A percentile compares a stretch with the other conserved stretches of the same genome.
Evolutionary conservation across 2,888 invertebrate species (phyloP).

Genomic region (Zygothrica quintamaculata): DNA sequence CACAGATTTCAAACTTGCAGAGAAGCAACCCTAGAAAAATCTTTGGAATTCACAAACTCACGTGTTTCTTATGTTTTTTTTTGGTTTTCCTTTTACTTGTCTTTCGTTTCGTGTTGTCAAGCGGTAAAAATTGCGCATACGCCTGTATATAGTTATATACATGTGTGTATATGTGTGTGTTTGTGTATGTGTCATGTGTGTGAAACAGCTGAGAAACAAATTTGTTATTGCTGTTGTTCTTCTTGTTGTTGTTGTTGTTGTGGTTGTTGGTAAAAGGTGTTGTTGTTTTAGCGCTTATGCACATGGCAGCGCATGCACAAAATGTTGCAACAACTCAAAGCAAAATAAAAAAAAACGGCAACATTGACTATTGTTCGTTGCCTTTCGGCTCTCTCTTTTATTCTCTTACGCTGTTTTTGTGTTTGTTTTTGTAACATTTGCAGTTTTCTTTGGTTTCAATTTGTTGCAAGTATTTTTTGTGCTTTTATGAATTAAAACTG

Average conservation of each 20-base stretch:
- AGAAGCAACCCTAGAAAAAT: too few relatives aligned
- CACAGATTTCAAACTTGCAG: too few relatives aligned
- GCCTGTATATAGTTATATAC: too few relatives aligned
- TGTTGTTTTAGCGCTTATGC: slow-evolving; percentile 7
- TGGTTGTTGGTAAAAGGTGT: slow-evolving; percentile 19
- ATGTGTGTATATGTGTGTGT: too few relatives aligned
- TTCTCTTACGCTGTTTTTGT: slow-evolving; percentile 7
- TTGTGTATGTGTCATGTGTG: too few relatives aligned
- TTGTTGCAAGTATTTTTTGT: neutral
- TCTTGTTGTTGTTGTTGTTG: slow-evolving; percentile 5
- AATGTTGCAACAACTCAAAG: neutral
- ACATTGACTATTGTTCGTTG: neutral
- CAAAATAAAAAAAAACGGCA: too few relatives aligned
- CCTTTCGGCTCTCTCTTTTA: slow-evolving; percentile 4
- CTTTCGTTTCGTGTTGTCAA: slow-evolving; percentile 14
- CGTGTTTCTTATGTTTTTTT: too few relatives aligned
- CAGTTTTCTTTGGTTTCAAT: slow-evolving; percentile 16
- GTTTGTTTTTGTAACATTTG: slow-evolving; percentile 16
- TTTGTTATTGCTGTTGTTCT: slow-evolving; percentile 6
- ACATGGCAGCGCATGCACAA: slow-evolving; percentile 2
- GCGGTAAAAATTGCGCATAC: slow-evolving; percentile 22
- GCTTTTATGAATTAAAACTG: slow-evolving; percentile 69
- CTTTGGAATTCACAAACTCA: too few relatives aligned
- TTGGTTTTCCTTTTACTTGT: too few relatives aligned
- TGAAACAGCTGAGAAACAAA: slow-evolving; percentile 29